Base-by-base conservation (phyloP, 2,113 vertebrate genomes). In the Oncorhynchus clarkii region DNA sequence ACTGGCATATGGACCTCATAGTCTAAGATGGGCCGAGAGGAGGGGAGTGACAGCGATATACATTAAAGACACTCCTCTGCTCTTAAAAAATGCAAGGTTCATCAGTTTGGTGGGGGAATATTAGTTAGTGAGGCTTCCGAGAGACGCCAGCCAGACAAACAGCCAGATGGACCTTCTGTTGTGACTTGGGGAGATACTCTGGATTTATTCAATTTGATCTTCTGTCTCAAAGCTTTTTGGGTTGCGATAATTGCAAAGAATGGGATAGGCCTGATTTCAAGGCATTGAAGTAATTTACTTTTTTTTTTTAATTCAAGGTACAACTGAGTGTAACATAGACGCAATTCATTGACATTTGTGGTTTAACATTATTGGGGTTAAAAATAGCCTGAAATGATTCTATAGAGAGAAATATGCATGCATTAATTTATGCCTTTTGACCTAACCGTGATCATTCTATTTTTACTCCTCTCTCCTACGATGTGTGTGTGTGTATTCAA, bases 1-100 rank as follows among this genome's bases (percentile, higher is more conserved):
- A 85, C 88, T 86, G 90, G 92, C 93, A 94, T 94, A 93, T 94
- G 93, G 93, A 90, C 90, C 92, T 89, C 87, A 87, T 90, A 87
- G 91, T 88, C 85, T 88, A 92, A 87, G 92, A 90, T 85, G 89
- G 88, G 83, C 84, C 87, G 81, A 90, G 86, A 86, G 88, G 86
- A 90, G 84, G 89, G 90, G 86, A 90, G 88, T 91, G 92, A 94
- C 91, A 92, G 86, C 91, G 88, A 92, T 91, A 90, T 92, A 92
- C 91, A 93, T 93, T 93, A 92, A 93, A 93, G 86, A 88, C 85
- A 85, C 87, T 75, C 85, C 85, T 92, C 88, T 91, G 87, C 89
- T 92, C 88, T 91, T 92, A 88, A 86, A 87, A 91, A 93, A 93
- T 83, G 89, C 90, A 88, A 89, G 91, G 92, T 93, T 93, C 92